Conservation (phyloP, 2,888 invertebrate genomes). For the Sphaerophoria taeniata region DNA sequence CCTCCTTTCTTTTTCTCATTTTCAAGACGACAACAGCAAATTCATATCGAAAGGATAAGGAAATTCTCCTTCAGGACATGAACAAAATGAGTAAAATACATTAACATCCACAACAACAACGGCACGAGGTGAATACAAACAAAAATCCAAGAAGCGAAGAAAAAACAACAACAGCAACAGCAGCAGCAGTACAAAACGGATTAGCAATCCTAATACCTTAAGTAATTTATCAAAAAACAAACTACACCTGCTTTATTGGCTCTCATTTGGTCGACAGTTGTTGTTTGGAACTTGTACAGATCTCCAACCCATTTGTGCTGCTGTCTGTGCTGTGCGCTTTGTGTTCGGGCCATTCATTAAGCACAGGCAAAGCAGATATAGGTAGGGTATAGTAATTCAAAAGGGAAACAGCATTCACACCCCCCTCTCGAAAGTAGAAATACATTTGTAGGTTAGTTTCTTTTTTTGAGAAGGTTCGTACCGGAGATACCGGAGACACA, state of each 20-base stretch:
- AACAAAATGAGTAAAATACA: constrained; percentile 26
- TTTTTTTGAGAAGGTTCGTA: neutral
- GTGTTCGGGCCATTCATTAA: constrained; percentile 18
- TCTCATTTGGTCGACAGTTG: constrained; percentile 52
- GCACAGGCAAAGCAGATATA: neutral
- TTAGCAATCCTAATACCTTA: constrained; percentile 69
- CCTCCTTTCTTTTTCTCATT: neutral
- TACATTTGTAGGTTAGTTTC: constrained; percentile 22
- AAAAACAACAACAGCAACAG: constrained; percentile 1
- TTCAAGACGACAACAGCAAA: constrained; percentile 28
- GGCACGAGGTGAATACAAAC: neutral
- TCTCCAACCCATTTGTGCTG: neutral
- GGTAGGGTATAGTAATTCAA: constrained; percentile 53
- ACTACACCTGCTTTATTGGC: constrained; percentile 73
- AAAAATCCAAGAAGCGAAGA: neutral
- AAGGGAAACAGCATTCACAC: constrained; percentile 62
- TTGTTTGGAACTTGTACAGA: constrained; percentile 8
- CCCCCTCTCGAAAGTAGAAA: constrained; percentile 43
- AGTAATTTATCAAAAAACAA: constrained; percentile 73
- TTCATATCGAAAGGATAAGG: constrained; percentile 15
- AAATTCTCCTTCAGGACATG: constrained; percentile 36
- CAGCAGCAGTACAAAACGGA: constrained; percentile 54
- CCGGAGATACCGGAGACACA: constrained; percentile 17
- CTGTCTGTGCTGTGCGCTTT: neutral
- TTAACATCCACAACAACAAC: constrained; percentile 5